Evolutionary conservation across 1,140 invertebrate species (phyloP), one percentile per base, ranked within the genome.

Genomic region (Agrypnia vestita): DNA sequence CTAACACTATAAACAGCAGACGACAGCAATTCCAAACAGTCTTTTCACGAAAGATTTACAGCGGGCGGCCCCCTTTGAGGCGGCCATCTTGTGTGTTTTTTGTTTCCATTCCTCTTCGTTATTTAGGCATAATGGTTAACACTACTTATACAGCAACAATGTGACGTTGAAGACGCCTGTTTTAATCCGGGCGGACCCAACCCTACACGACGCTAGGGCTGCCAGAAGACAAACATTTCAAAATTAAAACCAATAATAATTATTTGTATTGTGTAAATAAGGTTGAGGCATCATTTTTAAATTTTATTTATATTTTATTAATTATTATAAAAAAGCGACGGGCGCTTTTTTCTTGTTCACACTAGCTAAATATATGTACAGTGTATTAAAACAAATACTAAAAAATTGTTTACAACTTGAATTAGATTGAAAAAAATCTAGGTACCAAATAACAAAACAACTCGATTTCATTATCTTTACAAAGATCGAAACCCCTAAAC

Each of bases 131-230:
- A 74, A 79, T 79, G 78, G 71, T 59, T 73, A 59, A 74, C 71
- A 64, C 55, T 69, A 74, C 78, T 75, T 75, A 75, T 61, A 75
- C 17, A 61, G 13, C 55, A 75, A 75, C 73, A 79, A 79, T 75
- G 73, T 79, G 69, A 73, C 78, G 53, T 61, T 61, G 69, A 51
- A 79, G 78, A 79, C 78, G 78, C 78, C 78, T 79, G 78, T 64
- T 79, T 74, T 62, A 75, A 74, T 74, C 78, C 69, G 69, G 21
- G 19, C n/a, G 47, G 47, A 9, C 49, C 21, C 19, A 73, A 19
- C 69, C 49, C 69, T 73, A 73, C 51, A 55, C 69, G 51, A 51
- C 21, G 51, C 19, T 43, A 73, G 69, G 69, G 69, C 51, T 73
- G 47, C 44, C 44, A 35, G 51, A 8, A 11, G 35, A 4, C 53